Base-by-base conservation (phyloP, 2,113 vertebrate species). In the Cervus canadensis region DNA sequence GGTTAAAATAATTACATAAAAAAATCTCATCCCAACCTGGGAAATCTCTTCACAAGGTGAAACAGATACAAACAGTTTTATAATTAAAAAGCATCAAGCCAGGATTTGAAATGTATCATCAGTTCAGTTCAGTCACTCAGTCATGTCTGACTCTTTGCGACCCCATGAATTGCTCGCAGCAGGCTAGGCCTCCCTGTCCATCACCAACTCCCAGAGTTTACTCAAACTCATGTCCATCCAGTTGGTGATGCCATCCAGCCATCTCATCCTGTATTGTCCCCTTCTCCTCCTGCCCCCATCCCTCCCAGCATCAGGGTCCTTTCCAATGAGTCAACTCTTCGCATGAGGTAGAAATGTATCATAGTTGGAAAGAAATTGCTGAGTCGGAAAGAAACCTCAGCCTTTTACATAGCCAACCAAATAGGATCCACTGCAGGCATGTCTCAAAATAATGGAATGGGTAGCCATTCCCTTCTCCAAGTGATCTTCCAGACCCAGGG, bases 401-500 rank as follows among this genome's bases (percentile, higher is more conserved):
- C 45, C 5, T 74, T 54, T 62, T 15, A 23, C 5, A 14, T 3
- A 60, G 2, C 43, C 8, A 28, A 15, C 12, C 33, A 89, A n/a
- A 26, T 43, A 52, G 0, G 64, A 30, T 3, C n/a, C 3, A 36
- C 14, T 45, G 2, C 7, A 7, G 50, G 60, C 2, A 10, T 64
- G 4, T 87, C 52, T 25, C 81, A 28, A 57, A 26, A 25, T 74
- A 43, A 43, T 40, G 36, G 36, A 14, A 1, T 74, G 11, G 71
- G 36, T 74, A 43, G 71, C 71, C 71, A 43, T 25, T 74, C 1
- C 71, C 36, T 43, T 43, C 36, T 74, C 36, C 36, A 74, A 36
- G 71, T 40, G 71, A 43, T 40, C 36, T 74, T 43, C 67, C 36
- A 40, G 36, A 74, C n/a, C 21, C 36, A 43, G 36, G 36, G 23